Evolutionary conservation across 2,888 invertebrate species (phyloP), one percentile per base, ranked within the genome.

Genomic region (Diplolepis rosae): DNA sequence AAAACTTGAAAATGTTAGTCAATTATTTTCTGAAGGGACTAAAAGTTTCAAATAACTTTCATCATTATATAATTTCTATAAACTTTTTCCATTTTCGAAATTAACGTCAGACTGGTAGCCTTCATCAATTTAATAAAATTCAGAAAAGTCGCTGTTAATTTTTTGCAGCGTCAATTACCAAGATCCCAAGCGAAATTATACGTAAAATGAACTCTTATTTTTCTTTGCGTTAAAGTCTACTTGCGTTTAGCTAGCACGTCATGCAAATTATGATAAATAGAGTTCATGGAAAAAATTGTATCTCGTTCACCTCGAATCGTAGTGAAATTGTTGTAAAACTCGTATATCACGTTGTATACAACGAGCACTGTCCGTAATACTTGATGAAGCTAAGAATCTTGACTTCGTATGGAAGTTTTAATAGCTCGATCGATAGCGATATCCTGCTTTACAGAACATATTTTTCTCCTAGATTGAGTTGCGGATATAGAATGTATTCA

Each of bases 281-380:
- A 9, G 32, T 56, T 35, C 56, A 56, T 56, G 56, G 22, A 32
- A 22, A 56, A 56, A 56, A 56, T 56, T 56, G 56, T 56, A 56
- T 56, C 32, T 56, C 35, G 22, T 56, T 32, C 22, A 13, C 32
- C 32, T 35, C 18, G 77, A 79, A 79, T 81, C 78, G 79, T 79
- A 79, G 77, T 76, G 77, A 80, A 80, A 82, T 81, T 82, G 81
- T 81, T 82, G 79, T 77, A 79, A 81, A 80, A 80, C 79, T 81
- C 79, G 78, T 79, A 80, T 79, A 80, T 80, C 82, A 80, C 73
- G 75, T 74, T 74, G 77, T 78, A 78, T 74, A 75, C 78, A 79
- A 80, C 77, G 77, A 74, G 74, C 69, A 72, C 72, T 71, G 74
- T 74, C 74, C 77, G 74, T 73, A 68, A 70, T 69, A 77, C 72